Evolutionary conservation across 2,113 vertebrate species (phyloP).

Genomic region (Chinchilla lanigera): DNA sequence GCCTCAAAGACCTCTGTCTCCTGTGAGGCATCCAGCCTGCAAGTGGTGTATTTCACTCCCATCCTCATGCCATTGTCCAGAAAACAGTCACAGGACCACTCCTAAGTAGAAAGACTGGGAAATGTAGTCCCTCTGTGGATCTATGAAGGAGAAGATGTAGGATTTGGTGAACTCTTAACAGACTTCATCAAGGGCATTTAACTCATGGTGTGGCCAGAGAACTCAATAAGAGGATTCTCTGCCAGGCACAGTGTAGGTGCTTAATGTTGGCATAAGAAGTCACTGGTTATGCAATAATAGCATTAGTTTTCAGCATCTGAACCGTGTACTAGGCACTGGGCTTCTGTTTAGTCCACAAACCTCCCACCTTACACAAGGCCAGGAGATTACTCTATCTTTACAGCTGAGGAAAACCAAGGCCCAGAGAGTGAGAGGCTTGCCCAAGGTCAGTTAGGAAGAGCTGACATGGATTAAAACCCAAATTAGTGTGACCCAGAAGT

Average conservation of each 20-base stretch:
- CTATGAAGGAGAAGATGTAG: background rate
- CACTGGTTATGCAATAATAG: too few species aligned
- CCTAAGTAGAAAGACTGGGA: background rate
- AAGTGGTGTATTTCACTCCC: background rate
- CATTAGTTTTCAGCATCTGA: background rate
- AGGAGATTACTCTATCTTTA: background rate
- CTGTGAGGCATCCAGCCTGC: background rate
- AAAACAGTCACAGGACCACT: background rate
- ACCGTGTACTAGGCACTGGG: background rate
- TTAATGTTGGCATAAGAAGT: background rate
- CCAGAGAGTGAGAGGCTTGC: background rate
- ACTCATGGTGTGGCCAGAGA: background rate
- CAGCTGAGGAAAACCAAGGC: background rate
- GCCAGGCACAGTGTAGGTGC: background rate
- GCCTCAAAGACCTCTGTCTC: background rate
- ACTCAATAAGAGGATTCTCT: background rate
- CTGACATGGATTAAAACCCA: background rate
- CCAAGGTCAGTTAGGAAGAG: background rate
- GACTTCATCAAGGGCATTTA: background rate
- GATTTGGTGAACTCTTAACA: too few species aligned
- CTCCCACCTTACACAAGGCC: background rate
- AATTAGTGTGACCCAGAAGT: background rate
- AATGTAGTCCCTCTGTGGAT: background rate
- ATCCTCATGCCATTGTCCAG: background rate
- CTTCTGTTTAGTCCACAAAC: background rate